Conservation (phyloP, 1,140 invertebrate genomes). For the Brachionus manjavacas region DNA sequence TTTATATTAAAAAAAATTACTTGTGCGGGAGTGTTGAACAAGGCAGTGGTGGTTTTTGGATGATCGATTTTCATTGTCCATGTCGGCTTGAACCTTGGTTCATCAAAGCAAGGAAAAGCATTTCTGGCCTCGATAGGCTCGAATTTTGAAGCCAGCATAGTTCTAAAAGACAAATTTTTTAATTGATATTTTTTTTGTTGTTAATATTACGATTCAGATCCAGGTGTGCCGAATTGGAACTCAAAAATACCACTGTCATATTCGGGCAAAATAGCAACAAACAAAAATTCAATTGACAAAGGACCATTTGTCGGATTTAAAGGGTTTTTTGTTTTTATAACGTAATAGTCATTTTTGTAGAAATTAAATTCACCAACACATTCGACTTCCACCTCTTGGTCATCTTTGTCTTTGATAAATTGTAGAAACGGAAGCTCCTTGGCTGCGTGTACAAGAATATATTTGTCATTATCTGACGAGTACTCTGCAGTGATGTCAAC, state of each 20-base stretch:
- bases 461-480: not conserved
- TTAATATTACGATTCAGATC: constrained; percentile 7
- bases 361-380: constrained; percentile 35
- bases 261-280: not conserved
- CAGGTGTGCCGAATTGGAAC: constrained; percentile 8
- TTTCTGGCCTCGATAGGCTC: constrained; percentile 36
- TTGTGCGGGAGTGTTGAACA: constrained; percentile 17
- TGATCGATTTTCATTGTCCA: not conserved
- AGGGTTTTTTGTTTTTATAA: constrained; percentile 2
- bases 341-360: constrained; percentile 18
- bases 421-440: constrained; percentile 7
- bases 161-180: not conserved
- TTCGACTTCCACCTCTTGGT: not conserved
- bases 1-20: not conserved
- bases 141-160: constrained; percentile 36
- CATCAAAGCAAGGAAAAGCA: constrained; percentile 41
- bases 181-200: not conserved
- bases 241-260: constrained; percentile 35
- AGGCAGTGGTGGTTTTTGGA: constrained; percentile 10
- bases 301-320: not conserved
- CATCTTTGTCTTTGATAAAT: not conserved
- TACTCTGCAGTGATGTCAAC: not conserved
- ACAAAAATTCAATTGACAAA: constrained; percentile 20
- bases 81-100: constrained; percentile 35
- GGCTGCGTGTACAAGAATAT: constrained; percentile 16